Conservation (phyloP, 1,140 invertebrate genomes). For the Dinoponera quadriceps region DNA sequence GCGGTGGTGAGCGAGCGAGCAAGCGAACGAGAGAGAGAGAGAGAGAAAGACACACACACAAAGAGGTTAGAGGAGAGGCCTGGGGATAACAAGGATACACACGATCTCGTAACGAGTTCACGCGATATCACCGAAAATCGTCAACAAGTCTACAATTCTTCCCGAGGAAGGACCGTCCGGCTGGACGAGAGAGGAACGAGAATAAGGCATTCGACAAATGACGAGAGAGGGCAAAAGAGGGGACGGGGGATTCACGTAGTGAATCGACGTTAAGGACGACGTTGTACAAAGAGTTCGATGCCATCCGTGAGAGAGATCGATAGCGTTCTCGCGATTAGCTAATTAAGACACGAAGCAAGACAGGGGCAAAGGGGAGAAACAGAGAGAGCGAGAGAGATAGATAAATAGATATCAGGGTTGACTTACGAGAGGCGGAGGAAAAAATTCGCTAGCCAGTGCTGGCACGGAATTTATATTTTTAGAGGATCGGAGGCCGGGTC, state of each 20-base stretch:
- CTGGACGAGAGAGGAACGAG: neutral
- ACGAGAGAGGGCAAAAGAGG: neutral
- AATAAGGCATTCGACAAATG: neutral
- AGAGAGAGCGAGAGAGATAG: neutral
- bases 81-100: neutral
- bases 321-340: constrained; percentile 43
- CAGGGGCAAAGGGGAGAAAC: neutral
- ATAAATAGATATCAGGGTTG: constrained; percentile 51
- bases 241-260: neutral
- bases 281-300: constrained; percentile 11
- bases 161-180: neutral
- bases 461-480: constrained; percentile 82
- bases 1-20: neutral
- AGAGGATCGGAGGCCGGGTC: constrained; percentile 78
- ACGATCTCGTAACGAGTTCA: constrained; percentile 6
- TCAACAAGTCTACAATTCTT: constrained; percentile 31
- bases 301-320: constrained; percentile 31
- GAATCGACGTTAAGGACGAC: neutral
- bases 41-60: neutral
- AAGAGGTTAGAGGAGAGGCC: no score
- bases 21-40: neutral
- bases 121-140: constrained; percentile 13
- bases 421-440: constrained; percentile 67
- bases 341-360: constrained; percentile 42
- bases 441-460: constrained; percentile 72